Evolutionary conservation across 2,797 vertebrate species (phyloP).

Genomic region (Hippocampus kuda): DNA sequence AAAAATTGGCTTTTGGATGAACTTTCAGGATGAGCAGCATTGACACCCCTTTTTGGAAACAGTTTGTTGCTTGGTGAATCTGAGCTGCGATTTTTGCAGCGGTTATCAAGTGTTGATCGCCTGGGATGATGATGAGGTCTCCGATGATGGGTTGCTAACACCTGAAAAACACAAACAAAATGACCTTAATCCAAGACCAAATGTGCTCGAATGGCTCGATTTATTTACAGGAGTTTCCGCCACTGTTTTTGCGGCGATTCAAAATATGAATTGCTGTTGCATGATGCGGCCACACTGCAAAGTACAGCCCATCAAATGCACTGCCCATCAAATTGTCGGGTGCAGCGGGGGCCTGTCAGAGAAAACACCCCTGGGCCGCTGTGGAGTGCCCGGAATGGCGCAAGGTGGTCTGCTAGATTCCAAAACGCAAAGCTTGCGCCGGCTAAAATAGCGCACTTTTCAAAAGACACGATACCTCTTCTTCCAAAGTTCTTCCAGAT

Average conservation of each 20-base stretch:
- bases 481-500: background rate
- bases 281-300: no score
- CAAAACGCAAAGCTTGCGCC: no score
- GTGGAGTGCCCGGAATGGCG: no score
- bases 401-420: no score
- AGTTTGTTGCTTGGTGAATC: background rate
- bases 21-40: background rate
- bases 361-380: no score
- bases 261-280: no score
- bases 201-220: background rate
- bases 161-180: constrained; percentile 1
- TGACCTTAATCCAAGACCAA: background rate
- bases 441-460: background rate
- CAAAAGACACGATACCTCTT: background rate
- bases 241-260: no score
- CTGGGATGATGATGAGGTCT: background rate
- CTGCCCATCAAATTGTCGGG: no score
- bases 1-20: background rate
- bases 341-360: no score
- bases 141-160: background rate
- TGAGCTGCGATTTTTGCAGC: background rate
- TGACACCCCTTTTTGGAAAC: background rate
- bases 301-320: no score
- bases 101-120: background rate
- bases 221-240: no score